phyloP scores from a whole-genome alignment of 2,888 invertebrate genomes.

The Ormyrus pomaceus region DNA sequence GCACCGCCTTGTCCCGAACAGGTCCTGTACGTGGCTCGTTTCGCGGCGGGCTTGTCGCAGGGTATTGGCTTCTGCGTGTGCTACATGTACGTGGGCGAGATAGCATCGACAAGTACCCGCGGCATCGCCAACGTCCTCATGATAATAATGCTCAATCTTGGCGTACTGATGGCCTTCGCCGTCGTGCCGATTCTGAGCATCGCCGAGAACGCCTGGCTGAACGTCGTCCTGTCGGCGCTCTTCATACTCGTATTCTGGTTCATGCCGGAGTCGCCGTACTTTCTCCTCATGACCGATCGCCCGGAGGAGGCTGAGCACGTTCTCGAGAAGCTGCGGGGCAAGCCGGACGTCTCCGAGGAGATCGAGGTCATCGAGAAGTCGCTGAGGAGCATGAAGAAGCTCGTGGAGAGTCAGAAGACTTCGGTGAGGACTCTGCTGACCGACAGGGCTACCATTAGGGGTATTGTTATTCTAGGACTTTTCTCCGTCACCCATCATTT shows the following conservation, averaged over 20 bases:
- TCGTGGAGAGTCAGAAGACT: constrained; percentile 34
- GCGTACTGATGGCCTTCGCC: constrained; percentile 65
- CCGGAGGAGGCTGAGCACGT: constrained; percentile 74
- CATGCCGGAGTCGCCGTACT: constrained; percentile 78
- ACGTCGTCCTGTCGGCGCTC: constrained; percentile 69
- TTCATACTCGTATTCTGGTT: constrained; percentile 71
- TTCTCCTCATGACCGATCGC: constrained; percentile 64
- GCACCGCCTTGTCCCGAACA: constrained; percentile 42
- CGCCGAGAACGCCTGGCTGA: constrained; percentile 61
- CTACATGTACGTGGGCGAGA: constrained; percentile 65
- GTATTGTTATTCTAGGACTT: constrained; percentile 73
- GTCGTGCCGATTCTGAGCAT: constrained; percentile 66
- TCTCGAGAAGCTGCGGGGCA: constrained; percentile 75
- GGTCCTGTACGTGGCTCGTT: constrained; percentile 62
- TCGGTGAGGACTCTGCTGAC: constrained; percentile 63
- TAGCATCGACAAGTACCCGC: constrained; percentile 69
- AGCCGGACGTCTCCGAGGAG: constrained; percentile 77
- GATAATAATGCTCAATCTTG: constrained; percentile 77
- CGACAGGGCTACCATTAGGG: constrained; percentile 67
- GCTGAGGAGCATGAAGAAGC: constrained; percentile 39
- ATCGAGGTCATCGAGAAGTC: constrained; percentile 62
- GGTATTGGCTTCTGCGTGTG: constrained; percentile 60
- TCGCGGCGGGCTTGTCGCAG: constrained; percentile 61
- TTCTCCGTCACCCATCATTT: constrained; percentile 76
- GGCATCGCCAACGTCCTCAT: constrained; percentile 79